A percentile compares a stretch with the other conserved stretches of the same genome.
phyloP scores from a whole-genome alignment of 2,797 vertebrate species.

The Brachymystax lenok region DNA sequence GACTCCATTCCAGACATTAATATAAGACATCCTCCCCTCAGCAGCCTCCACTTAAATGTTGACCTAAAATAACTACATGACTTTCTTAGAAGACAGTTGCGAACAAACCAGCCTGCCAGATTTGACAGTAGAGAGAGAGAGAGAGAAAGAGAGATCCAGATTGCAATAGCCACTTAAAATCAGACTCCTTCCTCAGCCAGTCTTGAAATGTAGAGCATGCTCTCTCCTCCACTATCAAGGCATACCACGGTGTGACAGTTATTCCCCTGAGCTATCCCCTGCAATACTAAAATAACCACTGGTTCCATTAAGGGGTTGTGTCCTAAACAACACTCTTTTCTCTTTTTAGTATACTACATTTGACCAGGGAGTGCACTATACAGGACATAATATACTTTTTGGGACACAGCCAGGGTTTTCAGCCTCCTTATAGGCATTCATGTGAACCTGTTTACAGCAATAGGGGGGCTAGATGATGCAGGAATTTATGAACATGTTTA shows the following conservation, averaged over 20 bases:
- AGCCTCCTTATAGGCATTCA: conserved; percentile 5
- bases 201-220: not conserved
- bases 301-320: conserved; percentile 10
- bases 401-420: not conserved
- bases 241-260: conserved; percentile 23
- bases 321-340: not conserved
- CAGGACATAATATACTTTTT: not conserved
- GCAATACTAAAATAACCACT: conserved; percentile 33
- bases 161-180: not conserved
- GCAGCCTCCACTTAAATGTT: not conserved
- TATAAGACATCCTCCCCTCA: too few species aligned
- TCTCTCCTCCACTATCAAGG: conserved; percentile 11
- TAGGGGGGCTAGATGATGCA: not conserved
- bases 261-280: not conserved
- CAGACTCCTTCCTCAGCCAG: not conserved
- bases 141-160: not conserved
- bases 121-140: not conserved
- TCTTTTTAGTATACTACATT: not conserved
- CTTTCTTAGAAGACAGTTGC: not conserved
- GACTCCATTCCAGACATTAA: too few species aligned
- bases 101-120: not conserved
- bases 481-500: not conserved
- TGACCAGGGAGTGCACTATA: not conserved
- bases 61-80: not conserved
- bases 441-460: conserved; percentile 20